Percentiles rank a stretch among this genome's conserved stretches.
These are phyloP conservation scores for Drosophila obscura DNA, from an alignment of 1,140 invertebrate genomes.

Conservation along the genomic window DNA sequence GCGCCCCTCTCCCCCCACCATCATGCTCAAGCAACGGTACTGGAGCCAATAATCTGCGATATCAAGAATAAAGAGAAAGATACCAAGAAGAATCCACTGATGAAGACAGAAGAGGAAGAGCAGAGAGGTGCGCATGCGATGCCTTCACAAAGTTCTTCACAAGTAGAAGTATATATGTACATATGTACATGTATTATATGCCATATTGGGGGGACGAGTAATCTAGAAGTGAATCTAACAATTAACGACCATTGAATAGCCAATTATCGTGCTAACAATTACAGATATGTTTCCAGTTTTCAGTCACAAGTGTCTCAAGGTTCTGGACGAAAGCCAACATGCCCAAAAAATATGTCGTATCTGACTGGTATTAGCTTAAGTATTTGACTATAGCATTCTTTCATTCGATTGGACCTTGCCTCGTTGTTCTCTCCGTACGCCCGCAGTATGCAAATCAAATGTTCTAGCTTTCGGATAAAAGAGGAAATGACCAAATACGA, in stretches of 20 bases:
- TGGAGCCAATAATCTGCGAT: slow-evolving; percentile 41
- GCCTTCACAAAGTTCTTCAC: slow-evolving; percentile 20
- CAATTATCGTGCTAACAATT: too few relatives aligned
- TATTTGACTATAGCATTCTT: slow-evolving; percentile 57
- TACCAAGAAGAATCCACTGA: slow-evolving; percentile 44
- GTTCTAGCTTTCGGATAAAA: slow-evolving; percentile 57
- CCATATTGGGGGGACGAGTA: too few relatives aligned
- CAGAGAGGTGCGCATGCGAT: slow-evolving; percentile 34
- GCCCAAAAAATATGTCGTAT: too few relatives aligned
- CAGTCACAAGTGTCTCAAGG: slow-evolving; percentile 8
- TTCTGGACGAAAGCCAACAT: too few relatives aligned
- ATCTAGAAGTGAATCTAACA: too few relatives aligned
- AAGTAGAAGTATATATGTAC: not conserved
- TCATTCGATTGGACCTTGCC: slow-evolving; percentile 39
- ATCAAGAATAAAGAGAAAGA: slow-evolving; percentile 57
- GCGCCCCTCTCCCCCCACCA: not conserved
- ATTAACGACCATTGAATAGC: too few relatives aligned
- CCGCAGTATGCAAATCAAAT: slow-evolving; percentile 69
- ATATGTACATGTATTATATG: not conserved
- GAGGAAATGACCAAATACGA: slow-evolving; percentile 77
- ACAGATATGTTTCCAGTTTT: too few relatives aligned
- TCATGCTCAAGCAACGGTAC: slow-evolving; percentile 62
- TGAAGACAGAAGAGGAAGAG: slow-evolving; percentile 22
- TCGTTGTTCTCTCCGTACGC: slow-evolving; percentile 12
- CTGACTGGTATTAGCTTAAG: slow-evolving; percentile 23